Evolutionary conservation across 1,140 invertebrate species (phyloP).

Genomic region (Drosophila virilis): DNA sequence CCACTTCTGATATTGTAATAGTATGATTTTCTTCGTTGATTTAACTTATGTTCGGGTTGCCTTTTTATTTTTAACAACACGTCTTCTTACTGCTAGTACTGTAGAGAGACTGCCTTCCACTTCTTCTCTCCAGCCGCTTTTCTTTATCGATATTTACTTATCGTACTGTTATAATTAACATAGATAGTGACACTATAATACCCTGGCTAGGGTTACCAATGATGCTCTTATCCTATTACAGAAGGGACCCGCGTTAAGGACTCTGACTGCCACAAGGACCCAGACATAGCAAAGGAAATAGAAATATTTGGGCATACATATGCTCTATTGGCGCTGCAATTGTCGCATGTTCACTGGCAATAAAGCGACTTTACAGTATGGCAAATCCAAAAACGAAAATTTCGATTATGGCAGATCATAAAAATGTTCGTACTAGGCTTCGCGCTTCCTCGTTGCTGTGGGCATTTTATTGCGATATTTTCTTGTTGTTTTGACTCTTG

Average conservation of each 20-base stretch:
- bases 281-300: slow-evolving; percentile 23
- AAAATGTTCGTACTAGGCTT: slow-evolving; percentile 57
- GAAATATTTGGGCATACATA: slow-evolving; percentile 11
- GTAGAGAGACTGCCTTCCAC: too few species aligned
- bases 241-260: not conserved
- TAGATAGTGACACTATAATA: too few species aligned
- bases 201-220: too few species aligned
- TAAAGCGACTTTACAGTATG: slow-evolving; percentile 38
- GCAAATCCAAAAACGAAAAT: slow-evolving; percentile 49
- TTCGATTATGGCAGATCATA: slow-evolving; percentile 76
- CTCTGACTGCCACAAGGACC: not conserved
- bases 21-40: too few species aligned
- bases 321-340: slow-evolving; percentile 27
- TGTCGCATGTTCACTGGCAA: slow-evolving; percentile 72
- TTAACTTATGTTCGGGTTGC: too few species aligned
- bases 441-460: slow-evolving; percentile 39
- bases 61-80: too few species aligned
- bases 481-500: slow-evolving; percentile 28
- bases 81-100: too few species aligned
- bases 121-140: too few species aligned
- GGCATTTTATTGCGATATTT: slow-evolving; percentile 61
- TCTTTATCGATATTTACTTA: too few species aligned
- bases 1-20: too few species aligned
- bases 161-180: too few species aligned
- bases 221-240: too few species aligned